Base-by-base conservation (phyloP, 2,888 invertebrate genomes). In the Philopedon plagiatum region DNA sequence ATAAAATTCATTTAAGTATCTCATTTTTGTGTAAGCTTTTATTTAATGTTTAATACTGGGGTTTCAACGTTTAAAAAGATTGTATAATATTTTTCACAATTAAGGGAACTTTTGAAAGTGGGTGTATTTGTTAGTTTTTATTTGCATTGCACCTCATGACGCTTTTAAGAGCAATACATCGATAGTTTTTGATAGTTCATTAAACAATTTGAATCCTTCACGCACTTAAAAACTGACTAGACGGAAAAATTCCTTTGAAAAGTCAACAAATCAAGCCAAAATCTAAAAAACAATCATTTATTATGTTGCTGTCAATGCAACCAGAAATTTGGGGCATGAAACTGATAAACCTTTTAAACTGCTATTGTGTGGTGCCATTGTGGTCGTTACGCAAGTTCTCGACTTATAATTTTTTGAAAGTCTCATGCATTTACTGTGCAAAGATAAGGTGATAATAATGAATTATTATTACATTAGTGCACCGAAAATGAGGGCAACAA, bases 401-500 rank as follows among this genome's bases (percentile, higher is more conserved):
- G 15, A 15, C 32, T 29, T 13, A 49, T 67, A 54, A 60, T 51
- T 67, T 67, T 51, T 67, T 44, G 54, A 60, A 60, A 65, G 34
- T 39, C 58, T 51, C 60, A 26, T 8, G 15, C 37, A 37, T 51
- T 67, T 60, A 60, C 67, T 49, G 58, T 60, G 67, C 67, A 67
- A 67, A 67, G 67, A 67, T 67, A 67, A 67, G 34, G 29, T 26
- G 67, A 67, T 58, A 61, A 67, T 61, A 46, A 41, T 37, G 49
- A 39, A 58, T 49, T 51, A 26, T 13, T 60, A 51, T 58, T n/a
- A n/a, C n/a, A n/a, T n/a, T n/a, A n/a, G n/a, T n/a, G n/a, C n/a
- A 49, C 60, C 60, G 49, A 71, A 71, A 71, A 51, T 71, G 60
- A 64, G 70, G 64, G 64, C 64, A 71, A 64, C 49, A 71, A 71